Base-by-base conservation (phyloP, 2,797 vertebrate genomes). In the Ispidina lecontei region DNA sequence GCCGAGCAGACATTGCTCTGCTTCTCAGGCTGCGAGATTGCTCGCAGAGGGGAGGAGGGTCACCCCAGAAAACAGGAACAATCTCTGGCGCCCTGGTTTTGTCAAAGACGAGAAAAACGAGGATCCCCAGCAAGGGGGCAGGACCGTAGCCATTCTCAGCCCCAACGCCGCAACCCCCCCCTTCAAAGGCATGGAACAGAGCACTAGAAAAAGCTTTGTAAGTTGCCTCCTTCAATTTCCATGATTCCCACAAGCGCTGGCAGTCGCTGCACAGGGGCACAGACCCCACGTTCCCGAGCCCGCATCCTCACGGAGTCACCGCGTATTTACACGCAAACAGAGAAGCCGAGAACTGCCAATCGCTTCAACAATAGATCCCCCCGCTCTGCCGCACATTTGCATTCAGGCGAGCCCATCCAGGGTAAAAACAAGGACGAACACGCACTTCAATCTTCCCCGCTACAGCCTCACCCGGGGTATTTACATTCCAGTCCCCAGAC, bases 241-340 rank as follows among this genome's bases (percentile, higher is more conserved):
- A 6, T 2, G 14, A 21, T 37, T n/a, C 19, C 25, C 39, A 1
- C 1, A 10, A 14, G 44, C 58, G 5, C 1, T 2, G 44, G 49
- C 31, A 12, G 4, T 4, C 21, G 2, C 21, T 28, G 2, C 76
- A 6, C 11, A 21, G 8, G 52, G 19, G 17, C 22, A 23, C 25
- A 7, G 56, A 17, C 6, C 41, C 21, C 46, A 12, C 15, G 12
- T 3, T 6, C 22, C 37, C 12, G 7, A 6, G 23, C 63, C 73
- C 7, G 2, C 28, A 2, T 28, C 59, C 59, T 15, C 13, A 39
- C 18, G 43, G 1, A 33, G 11, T 4, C 71, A 4, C 12, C 9
- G 26, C 51, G 0, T 5, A 23, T 58, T 47, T 14, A 39, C 19
- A 49, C 2, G 59, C 78, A 2, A 14, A 19, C 56, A 5, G 31